Evolutionary conservation across 2,113 vertebrate species (phyloP), one percentile per base, ranked within the genome.

Genomic region (Zeus faber): DNA sequence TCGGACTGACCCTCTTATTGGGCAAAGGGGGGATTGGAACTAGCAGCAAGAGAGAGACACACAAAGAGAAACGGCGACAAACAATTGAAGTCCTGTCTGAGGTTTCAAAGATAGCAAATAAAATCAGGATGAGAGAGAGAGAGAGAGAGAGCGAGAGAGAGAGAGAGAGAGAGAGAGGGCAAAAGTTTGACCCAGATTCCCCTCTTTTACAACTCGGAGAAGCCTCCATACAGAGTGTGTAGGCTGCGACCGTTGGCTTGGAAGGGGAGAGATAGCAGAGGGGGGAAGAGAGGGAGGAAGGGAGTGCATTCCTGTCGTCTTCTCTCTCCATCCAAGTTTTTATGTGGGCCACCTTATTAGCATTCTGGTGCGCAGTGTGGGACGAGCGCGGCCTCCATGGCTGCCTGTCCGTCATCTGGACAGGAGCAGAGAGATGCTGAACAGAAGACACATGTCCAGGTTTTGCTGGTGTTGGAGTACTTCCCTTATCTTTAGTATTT

Each of bases 331-430:
- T 59, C 62, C 58, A 20, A n/a, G 55, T 54, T 55, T 68, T 64
- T 68, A 66, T 72, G 53, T 70, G 60, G 70, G 70, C 70, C 67
- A 54, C 51, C 13, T 84, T 63, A 87, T 87, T 87, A 75, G 68
- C 58, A 87, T 85, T 72, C 81, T 65, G 45, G 54, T 62, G 71
- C 21, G 48, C 80, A 76, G 79, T 70, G 77, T 44, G 48, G 76
- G 83, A 70, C 72, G 65, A 82, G 73, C 52, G 65, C 49, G 67
- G 79, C 61, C 69, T 73, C 52, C 53, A 53, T 1, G 52, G 39
- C 70, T 72, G 17, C 14, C 69, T 56, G 73, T 77, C 65, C 62
- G 50, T 16, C 40, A 60, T 65, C 47, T 5, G 59, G 46, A 49
- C 41, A 50, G 39, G 56, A 48, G 58, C n/a, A 74, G 52, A 68